Percentiles rank a stretch among this genome's conserved stretches.
These are phyloP conservation scores for Lydus trimaculatus DNA, from an alignment of 2,888 invertebrate genomes.

Conservation along the genomic window DNA sequence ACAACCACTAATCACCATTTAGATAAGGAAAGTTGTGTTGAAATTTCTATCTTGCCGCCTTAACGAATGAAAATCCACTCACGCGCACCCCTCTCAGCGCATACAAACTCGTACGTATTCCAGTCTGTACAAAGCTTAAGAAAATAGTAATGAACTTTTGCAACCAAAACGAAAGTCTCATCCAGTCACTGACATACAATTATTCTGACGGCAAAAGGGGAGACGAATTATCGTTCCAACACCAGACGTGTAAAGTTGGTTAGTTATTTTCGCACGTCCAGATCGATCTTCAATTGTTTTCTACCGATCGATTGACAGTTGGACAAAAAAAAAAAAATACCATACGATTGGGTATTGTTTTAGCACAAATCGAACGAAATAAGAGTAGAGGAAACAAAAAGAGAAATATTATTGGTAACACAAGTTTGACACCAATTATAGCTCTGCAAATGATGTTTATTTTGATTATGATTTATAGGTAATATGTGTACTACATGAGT, in stretches of 20 bases:
- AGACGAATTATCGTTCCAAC: conserved; percentile 59
- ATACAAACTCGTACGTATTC: too few relatives aligned
- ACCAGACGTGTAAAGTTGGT: conserved; percentile 59
- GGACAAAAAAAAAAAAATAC: background rate
- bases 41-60: too few relatives aligned
- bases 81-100: too few relatives aligned
- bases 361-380: background rate
- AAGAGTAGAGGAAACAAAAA: background rate
- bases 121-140: too few relatives aligned
- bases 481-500: too few relatives aligned
- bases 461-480: background rate
- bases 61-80: too few relatives aligned
- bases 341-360: conserved; percentile 1
- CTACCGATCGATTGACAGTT: background rate
- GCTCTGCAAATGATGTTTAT: background rate
- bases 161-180: background rate
- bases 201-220: conserved; percentile 46
- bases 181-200: conserved; percentile 34
- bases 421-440: background rate
- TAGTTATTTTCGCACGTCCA: conserved; percentile 59
- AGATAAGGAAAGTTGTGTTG: too few relatives aligned
- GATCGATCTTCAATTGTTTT: conserved; percentile 3
- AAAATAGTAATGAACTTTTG: too few relatives aligned
- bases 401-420: too few relatives aligned
- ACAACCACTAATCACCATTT: too few relatives aligned